Percentiles rank a stretch among this genome's conserved stretches.
These are phyloP conservation scores for Ditylenchus weischeri DNA, from an alignment of 2,888 invertebrate species.

Conservation along the genomic window DNA sequence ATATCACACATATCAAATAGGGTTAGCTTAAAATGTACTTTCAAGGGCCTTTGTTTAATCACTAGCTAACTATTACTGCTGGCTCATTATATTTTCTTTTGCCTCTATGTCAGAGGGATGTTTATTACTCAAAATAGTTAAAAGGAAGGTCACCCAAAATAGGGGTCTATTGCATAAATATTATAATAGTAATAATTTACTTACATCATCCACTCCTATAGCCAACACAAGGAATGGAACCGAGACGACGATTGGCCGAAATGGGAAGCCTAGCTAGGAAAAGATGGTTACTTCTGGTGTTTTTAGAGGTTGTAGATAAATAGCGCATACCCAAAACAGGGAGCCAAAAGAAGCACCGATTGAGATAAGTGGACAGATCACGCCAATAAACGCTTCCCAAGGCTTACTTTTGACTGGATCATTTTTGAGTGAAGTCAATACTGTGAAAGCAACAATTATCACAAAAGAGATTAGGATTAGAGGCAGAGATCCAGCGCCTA, in stretches of 20 bases:
- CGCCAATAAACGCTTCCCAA: slow-evolving; percentile 55
- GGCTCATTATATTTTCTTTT: too few species aligned
- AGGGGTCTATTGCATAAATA: too few species aligned
- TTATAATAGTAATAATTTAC: too few species aligned
- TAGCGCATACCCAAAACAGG: slow-evolving; percentile 49
- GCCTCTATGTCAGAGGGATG: too few species aligned
- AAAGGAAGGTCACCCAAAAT: too few species aligned
- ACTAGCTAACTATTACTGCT: too few species aligned
- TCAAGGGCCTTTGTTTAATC: too few species aligned
- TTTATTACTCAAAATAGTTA: too few species aligned
- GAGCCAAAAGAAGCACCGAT: slow-evolving; percentile 54
- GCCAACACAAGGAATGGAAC: slow-evolving; percentile 57
- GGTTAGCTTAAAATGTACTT: too few species aligned
- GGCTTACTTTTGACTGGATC: slow-evolving; percentile 48
- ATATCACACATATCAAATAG: too few species aligned
- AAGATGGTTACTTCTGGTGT: neutral
- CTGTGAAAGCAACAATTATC: slow-evolving; percentile 52
- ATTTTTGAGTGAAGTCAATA: slow-evolving; percentile 45
- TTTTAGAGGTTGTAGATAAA: neutral
- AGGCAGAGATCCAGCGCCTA: slow-evolving; percentile 54
- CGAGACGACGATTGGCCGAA: slow-evolving; percentile 56
- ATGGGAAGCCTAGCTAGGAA: slow-evolving; percentile 53
- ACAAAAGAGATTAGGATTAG: slow-evolving; percentile 53
- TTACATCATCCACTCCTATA: slow-evolving; percentile 57
- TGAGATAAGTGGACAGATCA: slow-evolving; percentile 56